These are phyloP conservation scores for Geophilus truncorum DNA, from an alignment of 2,888 invertebrate species.

Conservation along the genomic window DNA sequence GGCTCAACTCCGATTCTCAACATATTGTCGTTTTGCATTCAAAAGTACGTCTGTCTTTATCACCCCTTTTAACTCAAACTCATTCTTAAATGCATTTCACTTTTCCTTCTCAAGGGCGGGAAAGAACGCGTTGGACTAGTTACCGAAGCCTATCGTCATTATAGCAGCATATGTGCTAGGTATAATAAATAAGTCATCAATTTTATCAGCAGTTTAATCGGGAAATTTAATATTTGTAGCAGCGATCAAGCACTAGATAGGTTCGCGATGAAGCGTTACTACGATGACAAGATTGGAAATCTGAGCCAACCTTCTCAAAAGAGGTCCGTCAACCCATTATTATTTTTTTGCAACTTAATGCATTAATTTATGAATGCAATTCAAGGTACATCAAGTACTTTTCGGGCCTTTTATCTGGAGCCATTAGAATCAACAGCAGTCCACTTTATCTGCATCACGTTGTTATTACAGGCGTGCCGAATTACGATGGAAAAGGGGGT, in stretches of 20 bases:
- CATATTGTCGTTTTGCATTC: slow-evolving; percentile 84
- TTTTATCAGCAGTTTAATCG: not conserved
- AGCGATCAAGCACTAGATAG: slow-evolving; percentile 71
- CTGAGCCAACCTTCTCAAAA: slow-evolving; percentile 68
- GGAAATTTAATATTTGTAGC: slow-evolving; percentile 40
- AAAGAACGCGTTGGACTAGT: slow-evolving; percentile 79
- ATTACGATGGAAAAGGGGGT: slow-evolving; percentile 59
- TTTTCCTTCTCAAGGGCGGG: slow-evolving; percentile 61
- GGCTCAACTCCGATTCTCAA: slow-evolving; percentile 75
- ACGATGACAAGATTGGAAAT: slow-evolving; percentile 72
- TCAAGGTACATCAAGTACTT: slow-evolving; percentile 86
- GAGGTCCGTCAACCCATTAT: slow-evolving; percentile 53
- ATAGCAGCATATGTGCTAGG: slow-evolving; percentile 81
- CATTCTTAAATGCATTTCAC: not conserved
- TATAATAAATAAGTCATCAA: slow-evolving; percentile 37
- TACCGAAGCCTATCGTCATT: slow-evolving; percentile 89
- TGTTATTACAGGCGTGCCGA: slow-evolving; percentile 76
- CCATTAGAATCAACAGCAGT: slow-evolving; percentile 79
- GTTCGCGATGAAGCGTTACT: slow-evolving; percentile 85
- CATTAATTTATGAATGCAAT: slow-evolving; percentile 28
- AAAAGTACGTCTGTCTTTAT: slow-evolving; percentile 56
- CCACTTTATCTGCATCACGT: slow-evolving; percentile 81
- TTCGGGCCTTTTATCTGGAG: slow-evolving; percentile 80
- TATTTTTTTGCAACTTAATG: not conserved
- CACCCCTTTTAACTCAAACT: slow-evolving; percentile 38